These are phyloP conservation scores for Nixonia krombeini DNA, from an alignment of 1,140 invertebrate genomes.

Conservation along the genomic window DNA sequence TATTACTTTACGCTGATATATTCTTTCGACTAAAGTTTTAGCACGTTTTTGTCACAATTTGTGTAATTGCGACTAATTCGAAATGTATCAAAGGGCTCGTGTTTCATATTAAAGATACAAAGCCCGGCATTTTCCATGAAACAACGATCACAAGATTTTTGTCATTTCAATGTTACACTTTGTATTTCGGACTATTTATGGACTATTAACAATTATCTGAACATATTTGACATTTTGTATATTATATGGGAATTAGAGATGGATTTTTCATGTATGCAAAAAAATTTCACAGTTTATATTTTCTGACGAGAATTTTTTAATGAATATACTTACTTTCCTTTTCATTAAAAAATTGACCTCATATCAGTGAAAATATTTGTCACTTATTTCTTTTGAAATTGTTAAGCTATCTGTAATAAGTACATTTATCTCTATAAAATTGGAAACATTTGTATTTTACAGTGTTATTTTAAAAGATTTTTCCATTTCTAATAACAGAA, in stretches of 20 bases:
- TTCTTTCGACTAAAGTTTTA: slow-evolving; percentile 32
- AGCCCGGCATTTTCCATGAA: slow-evolving; percentile 26
- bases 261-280: too few relatives aligned
- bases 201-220: slow-evolving; percentile 14
- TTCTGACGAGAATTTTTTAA: slow-evolving; percentile 13
- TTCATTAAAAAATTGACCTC: too few relatives aligned
- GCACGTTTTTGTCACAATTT: slow-evolving; percentile 10
- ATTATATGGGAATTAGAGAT: slow-evolving; percentile 13
- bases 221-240: slow-evolving; percentile 29
- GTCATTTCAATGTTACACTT: slow-evolving; percentile 1
- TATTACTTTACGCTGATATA: slow-evolving; percentile 18
- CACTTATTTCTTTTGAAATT: too few relatives aligned
- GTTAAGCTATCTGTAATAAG: too few relatives aligned
- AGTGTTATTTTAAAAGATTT: neutral
- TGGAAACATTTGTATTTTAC: too few relatives aligned
- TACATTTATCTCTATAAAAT: too few relatives aligned
- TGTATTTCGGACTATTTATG: slow-evolving; percentile 21
- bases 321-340: too few relatives aligned
- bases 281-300: too few relatives aligned
- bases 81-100: too few relatives aligned
- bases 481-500: slow-evolving; percentile 19
- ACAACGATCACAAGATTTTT: slow-evolving; percentile 32
- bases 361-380: too few relatives aligned
- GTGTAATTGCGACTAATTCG: too few relatives aligned
- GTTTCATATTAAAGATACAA: too few relatives aligned